These are phyloP conservation scores for Engraulis encrasicolus DNA, from an alignment of 2,113 vertebrate genomes.

Conservation along the genomic window DNA sequence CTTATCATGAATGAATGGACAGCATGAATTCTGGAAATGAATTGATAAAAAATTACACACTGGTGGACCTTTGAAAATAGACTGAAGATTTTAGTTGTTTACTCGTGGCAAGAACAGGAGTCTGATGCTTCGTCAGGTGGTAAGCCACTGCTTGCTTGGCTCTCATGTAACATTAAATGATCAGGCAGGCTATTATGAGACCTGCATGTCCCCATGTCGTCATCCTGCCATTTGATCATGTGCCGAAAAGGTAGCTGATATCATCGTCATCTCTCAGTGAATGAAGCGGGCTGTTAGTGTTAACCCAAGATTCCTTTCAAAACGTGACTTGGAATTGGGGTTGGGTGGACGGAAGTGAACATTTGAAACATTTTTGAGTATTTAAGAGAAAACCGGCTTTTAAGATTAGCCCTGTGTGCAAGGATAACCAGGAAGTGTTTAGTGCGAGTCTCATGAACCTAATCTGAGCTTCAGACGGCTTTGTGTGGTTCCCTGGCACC, in stretches of 20 bases:
- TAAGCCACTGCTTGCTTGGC: background rate
- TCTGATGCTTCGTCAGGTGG: no score
- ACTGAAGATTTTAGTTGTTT: no score
- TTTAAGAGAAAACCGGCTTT: background rate
- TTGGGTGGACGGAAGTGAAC: background rate
- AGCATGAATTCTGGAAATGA: no score
- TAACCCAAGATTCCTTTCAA: background rate
- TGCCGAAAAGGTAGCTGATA: background rate
- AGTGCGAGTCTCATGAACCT: background rate
- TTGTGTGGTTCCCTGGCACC: background rate
- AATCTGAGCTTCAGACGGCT: background rate
- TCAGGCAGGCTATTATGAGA: background rate
- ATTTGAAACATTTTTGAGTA: conserved; percentile 3
- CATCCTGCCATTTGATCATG: background rate
- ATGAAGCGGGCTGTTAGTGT: background rate
- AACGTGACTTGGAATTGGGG: background rate
- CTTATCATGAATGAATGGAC: no score
- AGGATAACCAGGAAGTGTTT: background rate
- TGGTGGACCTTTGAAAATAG: no score
- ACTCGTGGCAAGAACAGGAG: no score
- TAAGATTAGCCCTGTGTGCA: background rate
- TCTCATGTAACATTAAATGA: background rate
- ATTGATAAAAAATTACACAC: no score
- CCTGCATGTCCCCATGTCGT: background rate
- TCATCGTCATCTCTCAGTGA: background rate